These are phyloP conservation scores for Plumapathes pennacea DNA, from an alignment of 92 coral and sea anemone species.

Conservation along the genomic window DNA sequence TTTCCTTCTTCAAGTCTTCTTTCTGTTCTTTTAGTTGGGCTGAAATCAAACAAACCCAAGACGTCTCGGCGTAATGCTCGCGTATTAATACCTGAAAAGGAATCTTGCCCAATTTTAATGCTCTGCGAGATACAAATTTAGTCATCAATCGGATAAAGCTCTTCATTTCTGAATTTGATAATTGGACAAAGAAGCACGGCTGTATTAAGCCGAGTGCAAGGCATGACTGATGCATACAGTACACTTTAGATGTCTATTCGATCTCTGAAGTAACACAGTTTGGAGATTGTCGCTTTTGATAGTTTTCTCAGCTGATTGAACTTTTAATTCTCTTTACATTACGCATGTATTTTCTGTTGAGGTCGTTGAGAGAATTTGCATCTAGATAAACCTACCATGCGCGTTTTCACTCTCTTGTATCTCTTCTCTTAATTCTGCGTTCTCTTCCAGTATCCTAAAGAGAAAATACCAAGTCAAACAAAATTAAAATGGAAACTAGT, in stretches of 20 bases:
- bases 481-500: no score
- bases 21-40: slow-evolving; percentile 19
- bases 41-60: slow-evolving; percentile 4
- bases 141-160: no score
- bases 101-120: no score
- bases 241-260: no score
- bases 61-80: no score
- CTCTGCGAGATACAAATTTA: no score
- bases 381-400: no score
- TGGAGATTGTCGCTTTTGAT: background rate
- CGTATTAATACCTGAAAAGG: no score
- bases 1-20: slow-evolving; percentile 27
- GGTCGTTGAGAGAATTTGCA: background rate
- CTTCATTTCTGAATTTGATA: no score
- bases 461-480: background rate
- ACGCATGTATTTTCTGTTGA: background rate
- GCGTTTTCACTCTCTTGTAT: slow-evolving; percentile 4
- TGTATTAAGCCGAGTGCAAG: no score
- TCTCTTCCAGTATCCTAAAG: slow-evolving; percentile 3
- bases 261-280: background rate
- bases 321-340: background rate
- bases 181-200: no score
- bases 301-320: background rate
- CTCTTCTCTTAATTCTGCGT: slow-evolving; percentile 5
- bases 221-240: no score